Evolutionary conservation across 2,797 vertebrate genomes (phyloP), one percentile per base, ranked within the genome.

Genomic region (Loris lydekkerianus): DNA sequence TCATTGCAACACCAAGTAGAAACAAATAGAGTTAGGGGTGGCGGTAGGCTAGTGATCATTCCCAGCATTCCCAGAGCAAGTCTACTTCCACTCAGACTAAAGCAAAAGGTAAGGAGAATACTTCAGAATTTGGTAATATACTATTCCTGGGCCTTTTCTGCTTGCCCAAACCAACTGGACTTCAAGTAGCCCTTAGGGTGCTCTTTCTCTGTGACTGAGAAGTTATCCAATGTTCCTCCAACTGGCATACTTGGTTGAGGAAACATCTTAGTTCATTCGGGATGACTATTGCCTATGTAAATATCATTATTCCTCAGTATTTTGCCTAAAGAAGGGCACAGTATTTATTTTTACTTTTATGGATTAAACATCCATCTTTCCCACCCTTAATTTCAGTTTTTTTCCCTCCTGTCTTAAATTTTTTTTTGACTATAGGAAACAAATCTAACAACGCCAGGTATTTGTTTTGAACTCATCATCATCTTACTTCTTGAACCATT

Each of bases 271-370:
- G 23, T 46, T 88, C 69, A 86, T 18, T 58, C 61, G 34, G 31
- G 2, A 17, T 89, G 29, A 43, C 31, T 63, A 0, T 88, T 40
- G 27, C n/a, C 49, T 25, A n/a, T 31, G 53, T 73, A 67, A 77
- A 43, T 61, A 37, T 86, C 34, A 46, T 73, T 61, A 56, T 2
- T 82, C 21, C 46, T 37, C 10, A 78, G 13, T 70, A 43, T 94
- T 80, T 89, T 86, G 37, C 81, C 81, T 49, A 65, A 8, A 93
- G 63, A 86, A 78, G 67, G 31, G 4, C 58, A 29, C 4, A 25
- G 15, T 46, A 37, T 96, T 86, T 85, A 67, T 77, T 92, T 96
- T 86, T 77, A 78, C 37, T 65, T 20, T 69, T 4, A 6, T 81
- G 13, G 17, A 63, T 84, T 82, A 76, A 92, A 89, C 29, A n/a